phyloP scores from a whole-genome alignment of 2,113 vertebrate species.

The Eptesicus fuscus region DNA sequence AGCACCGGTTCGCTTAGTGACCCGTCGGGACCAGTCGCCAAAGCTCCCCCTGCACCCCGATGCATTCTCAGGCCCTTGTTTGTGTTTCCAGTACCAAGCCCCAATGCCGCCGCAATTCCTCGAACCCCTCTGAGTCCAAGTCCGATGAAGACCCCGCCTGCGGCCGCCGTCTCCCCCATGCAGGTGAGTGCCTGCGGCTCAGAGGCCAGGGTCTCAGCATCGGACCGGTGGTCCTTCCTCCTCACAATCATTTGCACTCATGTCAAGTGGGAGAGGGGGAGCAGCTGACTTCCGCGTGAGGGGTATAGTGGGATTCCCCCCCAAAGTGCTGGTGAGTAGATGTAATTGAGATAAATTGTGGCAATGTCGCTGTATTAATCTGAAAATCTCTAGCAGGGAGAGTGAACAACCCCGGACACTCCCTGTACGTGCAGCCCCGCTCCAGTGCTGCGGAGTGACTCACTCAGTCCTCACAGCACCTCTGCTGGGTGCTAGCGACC shows the following conservation, averaged over 20 bases:
- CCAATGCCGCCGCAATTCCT: conserved; percentile 86
- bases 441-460: background rate
- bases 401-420: background rate
- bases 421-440: background rate
- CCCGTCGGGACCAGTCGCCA: background rate
- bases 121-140: conserved; percentile 96
- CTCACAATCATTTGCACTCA: background rate
- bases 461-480: background rate
- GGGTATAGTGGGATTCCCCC: background rate
- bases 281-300: background rate
- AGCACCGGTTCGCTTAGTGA: too few relatives aligned
- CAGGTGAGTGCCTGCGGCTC: conserved; percentile 83
- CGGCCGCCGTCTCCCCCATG: conserved; percentile 96
- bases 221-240: background rate
- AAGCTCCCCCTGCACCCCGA: background rate
- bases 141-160: conserved; percentile 95
- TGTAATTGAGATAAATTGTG: background rate
- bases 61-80: background rate
- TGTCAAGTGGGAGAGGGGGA: background rate
- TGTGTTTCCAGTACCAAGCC: conserved; percentile 77
- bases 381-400: background rate
- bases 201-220: background rate
- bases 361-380: background rate
- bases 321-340: background rate
- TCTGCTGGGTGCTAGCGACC: background rate